These are phyloP conservation scores for Trachelus stipa DNA, from an alignment of 2,888 invertebrate genomes.

Conservation along the genomic window DNA sequence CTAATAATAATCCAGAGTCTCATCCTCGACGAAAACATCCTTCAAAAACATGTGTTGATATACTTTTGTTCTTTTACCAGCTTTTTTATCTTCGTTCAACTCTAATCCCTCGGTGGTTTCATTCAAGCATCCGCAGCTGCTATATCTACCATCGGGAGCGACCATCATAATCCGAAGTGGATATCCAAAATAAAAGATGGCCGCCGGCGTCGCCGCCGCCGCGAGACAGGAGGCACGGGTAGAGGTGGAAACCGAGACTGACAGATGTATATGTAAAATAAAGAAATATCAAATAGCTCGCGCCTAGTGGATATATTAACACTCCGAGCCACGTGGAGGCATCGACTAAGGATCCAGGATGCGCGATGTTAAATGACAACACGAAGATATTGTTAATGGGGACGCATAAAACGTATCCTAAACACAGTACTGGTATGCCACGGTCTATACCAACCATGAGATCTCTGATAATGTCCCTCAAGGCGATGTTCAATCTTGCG, in stretches of 20 bases:
- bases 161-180: neutral
- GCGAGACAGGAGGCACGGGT: neutral
- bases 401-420: conserved; percentile 29
- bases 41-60: neutral
- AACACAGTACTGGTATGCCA: conserved; percentile 24
- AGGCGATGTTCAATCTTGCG: conserved; percentile 1
- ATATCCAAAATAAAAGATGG: neutral
- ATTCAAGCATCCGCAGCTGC: neutral
- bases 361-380: conserved; percentile 8
- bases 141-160: neutral
- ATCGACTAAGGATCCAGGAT: neutral
- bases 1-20: neutral
- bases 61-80: neutral
- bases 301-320: neutral
- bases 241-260: neutral
- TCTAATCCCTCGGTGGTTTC: neutral
- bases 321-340: neutral
- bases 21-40: neutral
- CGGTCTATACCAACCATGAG: conserved; percentile 11
- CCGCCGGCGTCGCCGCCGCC: neutral
- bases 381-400: conserved; percentile 27
- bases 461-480: conserved; percentile 26
- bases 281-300: neutral
- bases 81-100: neutral
- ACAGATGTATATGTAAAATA: neutral